Evolutionary conservation across 2,888 invertebrate species (phyloP).

Genomic region (Drosophila infuscata): DNA sequence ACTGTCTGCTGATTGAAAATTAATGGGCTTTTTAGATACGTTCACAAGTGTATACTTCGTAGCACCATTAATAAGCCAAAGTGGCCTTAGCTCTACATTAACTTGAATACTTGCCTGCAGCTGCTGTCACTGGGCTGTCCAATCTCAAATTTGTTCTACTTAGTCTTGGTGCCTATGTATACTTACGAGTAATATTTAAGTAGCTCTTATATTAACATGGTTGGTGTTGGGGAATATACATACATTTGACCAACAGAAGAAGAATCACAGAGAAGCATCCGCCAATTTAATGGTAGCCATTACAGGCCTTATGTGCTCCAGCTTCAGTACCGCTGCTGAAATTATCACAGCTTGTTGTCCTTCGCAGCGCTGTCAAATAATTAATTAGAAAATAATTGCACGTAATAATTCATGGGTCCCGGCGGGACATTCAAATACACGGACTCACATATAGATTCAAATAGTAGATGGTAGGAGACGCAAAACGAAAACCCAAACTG

Average conservation of each 20-base stretch:
- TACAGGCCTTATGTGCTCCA: constrained; percentile 33
- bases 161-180: constrained; percentile 42
- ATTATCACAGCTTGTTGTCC: constrained; percentile 65
- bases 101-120: constrained; percentile 7
- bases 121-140: constrained; percentile 8
- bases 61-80: background rate
- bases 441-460: constrained; percentile 5
- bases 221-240: constrained; percentile 19
- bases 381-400: constrained; percentile 82
- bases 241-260: constrained; percentile 44
- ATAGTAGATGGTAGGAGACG: constrained; percentile 16
- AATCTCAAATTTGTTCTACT: constrained; percentile 18
- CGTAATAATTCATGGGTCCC: constrained; percentile 75
- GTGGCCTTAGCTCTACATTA: background rate
- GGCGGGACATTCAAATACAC: constrained; percentile 50
- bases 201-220: constrained; percentile 52
- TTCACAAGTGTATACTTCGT: background rate
- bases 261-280: constrained; percentile 39
- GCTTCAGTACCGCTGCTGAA: constrained; percentile 53
- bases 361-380: constrained; percentile 73
- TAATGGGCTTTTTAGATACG: background rate
- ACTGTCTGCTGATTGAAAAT: background rate
- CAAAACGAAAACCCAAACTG: constrained; percentile 40
- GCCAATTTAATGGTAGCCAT: constrained; percentile 72
- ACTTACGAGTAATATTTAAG: constrained; percentile 62